These are phyloP conservation scores for Hystrix brachyura DNA, from an alignment of 2,113 vertebrate genomes.

Conservation along the genomic window DNA sequence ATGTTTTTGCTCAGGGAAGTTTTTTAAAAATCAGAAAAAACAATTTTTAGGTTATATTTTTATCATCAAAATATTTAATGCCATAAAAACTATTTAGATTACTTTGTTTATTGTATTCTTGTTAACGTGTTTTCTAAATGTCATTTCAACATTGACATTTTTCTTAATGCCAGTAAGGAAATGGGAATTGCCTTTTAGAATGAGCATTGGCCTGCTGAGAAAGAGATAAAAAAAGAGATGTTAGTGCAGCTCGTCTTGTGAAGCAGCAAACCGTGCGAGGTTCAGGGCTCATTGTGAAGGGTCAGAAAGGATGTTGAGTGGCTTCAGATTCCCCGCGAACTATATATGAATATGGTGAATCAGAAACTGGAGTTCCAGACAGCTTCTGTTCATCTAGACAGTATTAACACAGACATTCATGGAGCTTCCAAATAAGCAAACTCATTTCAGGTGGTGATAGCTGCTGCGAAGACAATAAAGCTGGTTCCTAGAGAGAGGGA, in stretches of 20 bases:
- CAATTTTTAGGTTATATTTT: background rate
- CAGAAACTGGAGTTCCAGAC: background rate
- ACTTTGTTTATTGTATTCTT: conserved; percentile 30
- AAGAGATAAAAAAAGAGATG: background rate
- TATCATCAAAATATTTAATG: background rate
- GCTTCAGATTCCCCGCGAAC: background rate
- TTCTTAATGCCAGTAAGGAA: background rate
- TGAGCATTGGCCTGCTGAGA: background rate
- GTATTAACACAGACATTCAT: background rate
- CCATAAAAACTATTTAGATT: background rate
- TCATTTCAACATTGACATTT: background rate
- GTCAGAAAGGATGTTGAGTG: no score
- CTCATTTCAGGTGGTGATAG: background rate
- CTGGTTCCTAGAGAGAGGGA: background rate
- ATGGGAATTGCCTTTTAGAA: background rate
- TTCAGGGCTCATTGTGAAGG: background rate
- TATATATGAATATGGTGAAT: background rate
- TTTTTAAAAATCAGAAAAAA: background rate
- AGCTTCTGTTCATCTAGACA: background rate
- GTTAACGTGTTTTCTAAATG: background rate
- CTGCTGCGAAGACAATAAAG: background rate
- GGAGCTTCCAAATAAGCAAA: background rate
- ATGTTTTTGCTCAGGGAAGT: background rate
- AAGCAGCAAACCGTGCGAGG: background rate
- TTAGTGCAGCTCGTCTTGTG: background rate